These are phyloP conservation scores for Nemotelus pantherinus DNA, from an alignment of 2,888 invertebrate genomes.

Conservation along the genomic window DNA sequence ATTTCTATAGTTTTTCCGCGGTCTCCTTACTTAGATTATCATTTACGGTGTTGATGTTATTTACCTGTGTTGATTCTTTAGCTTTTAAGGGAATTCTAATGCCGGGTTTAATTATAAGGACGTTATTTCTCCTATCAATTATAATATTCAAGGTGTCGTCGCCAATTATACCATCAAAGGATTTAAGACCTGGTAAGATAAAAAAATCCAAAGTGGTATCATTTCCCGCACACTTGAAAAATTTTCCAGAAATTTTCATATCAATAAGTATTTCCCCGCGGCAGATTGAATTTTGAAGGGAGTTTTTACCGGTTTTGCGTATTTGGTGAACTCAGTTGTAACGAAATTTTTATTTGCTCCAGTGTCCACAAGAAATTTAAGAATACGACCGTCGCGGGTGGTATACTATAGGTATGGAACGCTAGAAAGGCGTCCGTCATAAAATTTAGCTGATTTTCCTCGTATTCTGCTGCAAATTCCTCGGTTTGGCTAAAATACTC, in stretches of 20 bases:
- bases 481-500: too few relatives aligned
- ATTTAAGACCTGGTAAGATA: conserved; percentile 41
- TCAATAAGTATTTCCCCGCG: conserved; percentile 1
- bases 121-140: conserved; percentile 48
- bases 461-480: background rate
- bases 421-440: background rate
- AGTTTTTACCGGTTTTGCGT: background rate
- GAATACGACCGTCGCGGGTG: background rate
- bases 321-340: background rate
- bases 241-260: conserved; percentile 16
- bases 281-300: conserved; percentile 20
- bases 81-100: conserved; percentile 10
- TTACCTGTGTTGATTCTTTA: conserved; percentile 35
- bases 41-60: conserved; percentile 20
- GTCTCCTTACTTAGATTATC: conserved; percentile 7
- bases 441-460: conserved; percentile 1
- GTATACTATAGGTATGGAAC: conserved; percentile 1
- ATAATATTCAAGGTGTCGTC: conserved; percentile 50
- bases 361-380: conserved; percentile 13
- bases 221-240: conserved; percentile 33
- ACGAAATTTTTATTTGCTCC: conserved; percentile 20
- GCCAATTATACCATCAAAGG: conserved; percentile 45
- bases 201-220: conserved; percentile 41
- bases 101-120: conserved; percentile 40
- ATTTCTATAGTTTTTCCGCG: background rate